phyloP scores from a whole-genome alignment of 2,113 vertebrate species.

The Gasterosteus nipponicus region DNA sequence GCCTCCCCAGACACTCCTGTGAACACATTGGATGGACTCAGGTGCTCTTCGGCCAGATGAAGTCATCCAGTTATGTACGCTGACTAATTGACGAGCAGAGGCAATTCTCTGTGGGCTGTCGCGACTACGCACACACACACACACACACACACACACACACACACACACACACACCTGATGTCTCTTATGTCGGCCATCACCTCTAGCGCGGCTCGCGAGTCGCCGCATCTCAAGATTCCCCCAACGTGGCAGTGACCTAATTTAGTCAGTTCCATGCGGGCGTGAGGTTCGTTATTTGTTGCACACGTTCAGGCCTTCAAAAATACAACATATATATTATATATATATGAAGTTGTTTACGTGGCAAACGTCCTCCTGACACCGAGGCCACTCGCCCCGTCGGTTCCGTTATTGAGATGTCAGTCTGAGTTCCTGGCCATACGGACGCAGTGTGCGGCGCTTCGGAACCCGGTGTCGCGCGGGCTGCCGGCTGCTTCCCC shows the following conservation, averaged over 20 bases:
- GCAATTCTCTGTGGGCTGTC: slow-evolving; percentile 68
- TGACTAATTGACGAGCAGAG: slow-evolving; percentile 74
- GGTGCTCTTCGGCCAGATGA: slow-evolving; percentile 71
- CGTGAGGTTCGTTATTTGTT: background rate
- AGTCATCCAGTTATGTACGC: slow-evolving; percentile 69
- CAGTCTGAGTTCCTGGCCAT: slow-evolving; percentile 80
- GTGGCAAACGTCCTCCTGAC: slow-evolving; percentile 67
- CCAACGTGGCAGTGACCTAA: slow-evolving; percentile 48
- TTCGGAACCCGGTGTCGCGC: slow-evolving; percentile 45
- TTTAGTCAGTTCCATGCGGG: slow-evolving; percentile 25
- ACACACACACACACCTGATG: slow-evolving; percentile 70
- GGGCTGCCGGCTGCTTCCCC: slow-evolving; percentile 64
- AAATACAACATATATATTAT: too few species aligned
- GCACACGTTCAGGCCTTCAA: background rate
- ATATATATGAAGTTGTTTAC: slow-evolving; percentile 61
- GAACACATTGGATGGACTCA: slow-evolving; percentile 64
- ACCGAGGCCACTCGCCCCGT: slow-evolving; percentile 65
- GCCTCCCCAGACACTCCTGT: slow-evolving; percentile 58
- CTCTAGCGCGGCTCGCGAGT: slow-evolving; percentile 39
- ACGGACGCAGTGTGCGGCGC: slow-evolving; percentile 59
- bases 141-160: slow-evolving; percentile 39
- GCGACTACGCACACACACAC: slow-evolving; percentile 54
- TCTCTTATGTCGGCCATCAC: slow-evolving; percentile 55
- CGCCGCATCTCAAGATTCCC: slow-evolving; percentile 52
- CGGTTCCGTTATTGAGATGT: slow-evolving; percentile 79